phyloP scores from a whole-genome alignment of 2,797 vertebrate genomes.

The Tangara arthus region DNA sequence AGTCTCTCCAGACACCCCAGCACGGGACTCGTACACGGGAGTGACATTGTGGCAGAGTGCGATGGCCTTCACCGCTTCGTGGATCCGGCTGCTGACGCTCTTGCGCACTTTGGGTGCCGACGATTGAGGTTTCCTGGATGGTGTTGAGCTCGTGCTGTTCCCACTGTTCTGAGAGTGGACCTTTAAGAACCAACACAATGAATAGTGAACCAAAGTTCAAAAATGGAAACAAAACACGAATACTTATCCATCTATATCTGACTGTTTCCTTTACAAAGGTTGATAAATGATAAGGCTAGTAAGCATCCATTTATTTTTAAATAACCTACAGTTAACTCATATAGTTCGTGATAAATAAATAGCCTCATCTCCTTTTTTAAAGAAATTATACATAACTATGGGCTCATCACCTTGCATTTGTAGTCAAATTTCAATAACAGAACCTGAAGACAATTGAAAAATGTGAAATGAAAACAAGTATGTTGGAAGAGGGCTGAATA shows the following conservation, averaged over 20 bases:
- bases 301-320: neutral
- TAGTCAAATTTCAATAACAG: neutral
- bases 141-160: slow-evolving; percentile 68
- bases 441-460: neutral
- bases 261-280: neutral
- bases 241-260: accelerated
- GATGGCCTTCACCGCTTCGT: slow-evolving; percentile 94
- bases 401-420: neutral
- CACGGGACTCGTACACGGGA: slow-evolving; percentile 87
- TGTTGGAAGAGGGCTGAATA: neutral
- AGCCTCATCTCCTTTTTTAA: neutral
- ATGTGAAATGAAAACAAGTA: neutral
- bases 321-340: neutral
- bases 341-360: neutral
- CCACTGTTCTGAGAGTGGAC: slow-evolving; percentile 60
- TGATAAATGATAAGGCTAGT: neutral
- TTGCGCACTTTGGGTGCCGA: slow-evolving; percentile 88
- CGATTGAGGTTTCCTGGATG: slow-evolving; percentile 76
- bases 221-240: neutral
- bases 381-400: neutral
- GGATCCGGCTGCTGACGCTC: slow-evolving; percentile 90
- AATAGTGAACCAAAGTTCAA: neutral
- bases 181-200: slow-evolving; percentile 24
- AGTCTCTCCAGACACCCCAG: slow-evolving; percentile 75
- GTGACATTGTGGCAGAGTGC: slow-evolving; percentile 97